Evolutionary conservation across 1,140 invertebrate species (phyloP), one percentile per base, ranked within the genome.

Genomic region (Zaprionus ornatus): DNA sequence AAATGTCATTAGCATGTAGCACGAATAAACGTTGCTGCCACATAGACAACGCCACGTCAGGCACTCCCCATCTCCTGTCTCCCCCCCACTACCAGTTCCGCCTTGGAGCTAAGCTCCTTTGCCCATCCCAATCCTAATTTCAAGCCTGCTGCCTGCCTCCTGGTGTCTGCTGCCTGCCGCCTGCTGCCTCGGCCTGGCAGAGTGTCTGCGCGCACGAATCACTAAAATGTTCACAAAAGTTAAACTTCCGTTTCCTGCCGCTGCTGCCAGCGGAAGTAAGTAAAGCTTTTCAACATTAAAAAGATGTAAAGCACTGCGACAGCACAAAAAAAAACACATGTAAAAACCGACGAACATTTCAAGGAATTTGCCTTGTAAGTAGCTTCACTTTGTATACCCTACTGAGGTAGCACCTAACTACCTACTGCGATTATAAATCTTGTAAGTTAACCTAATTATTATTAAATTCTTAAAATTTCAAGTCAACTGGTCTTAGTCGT

Each of bases 251-350:
- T 61, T 90, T 90, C 85, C 85, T 87, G 84, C 65, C 70, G 78
- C 80, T 64, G 79, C 54, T 70, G 71, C 74, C 76, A 75, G 42
- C 86, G 85, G 85, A 90, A 90, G 85, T 82, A 75, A 85, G 85
- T 82, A 90, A 90, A 90, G 85, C 86, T 90, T 88, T 90, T 90
- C 86, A 85, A 85, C 85, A 90, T 90, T 90, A 90, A 90, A 90
- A 88, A 90, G 82, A 90, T 90, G 85, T 90, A 90, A 82, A 88
- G 85, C 78, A 69, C 63, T 70, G 68, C 86, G 86, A 81, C 74
- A 90, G 63, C 54, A 66, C 80, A 82, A 77, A 68, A 79, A 59
- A 69, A 75, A 71, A 48, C 3, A 25, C 27, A 52, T 9, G 15
- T 23, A 59, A 42, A 45, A 59, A n/a, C 9, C 40, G 21, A 57